phyloP scores from a whole-genome alignment of 1,140 invertebrate species.

The Epicauta chinensis region DNA sequence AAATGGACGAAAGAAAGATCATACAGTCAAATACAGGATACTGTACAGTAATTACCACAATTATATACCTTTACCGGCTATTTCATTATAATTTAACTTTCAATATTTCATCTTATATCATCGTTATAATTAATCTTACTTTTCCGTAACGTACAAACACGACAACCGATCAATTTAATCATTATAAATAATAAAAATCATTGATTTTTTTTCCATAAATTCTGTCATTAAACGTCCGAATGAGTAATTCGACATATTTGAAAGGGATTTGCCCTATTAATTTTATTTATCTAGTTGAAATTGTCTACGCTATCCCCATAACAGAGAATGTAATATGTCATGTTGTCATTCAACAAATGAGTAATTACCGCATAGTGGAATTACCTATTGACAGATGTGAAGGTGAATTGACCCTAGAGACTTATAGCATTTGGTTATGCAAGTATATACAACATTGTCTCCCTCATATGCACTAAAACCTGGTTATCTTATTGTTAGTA shows the following conservation, averaged over 20 bases:
- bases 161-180: no score
- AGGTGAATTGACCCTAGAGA: slow-evolving; percentile 25
- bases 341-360: slow-evolving; percentile 34
- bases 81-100: no score
- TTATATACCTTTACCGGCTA: neutral
- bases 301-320: slow-evolving; percentile 24
- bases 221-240: no score
- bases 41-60: slow-evolving; percentile 11
- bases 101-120: no score
- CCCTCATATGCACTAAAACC: no score
- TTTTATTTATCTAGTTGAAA: slow-evolving; percentile 25
- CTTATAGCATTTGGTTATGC: slow-evolving; percentile 18
- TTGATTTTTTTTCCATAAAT: no score
- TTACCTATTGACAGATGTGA: slow-evolving; percentile 35
- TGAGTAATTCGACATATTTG: neutral
- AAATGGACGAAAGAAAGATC: slow-evolving; percentile 19
- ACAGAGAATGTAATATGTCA: slow-evolving; percentile 28
- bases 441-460: neutral
- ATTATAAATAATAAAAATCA: no score
- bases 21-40: slow-evolving; percentile 19
- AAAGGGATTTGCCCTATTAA: slow-evolving; percentile 20
- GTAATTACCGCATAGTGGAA: slow-evolving; percentile 30
- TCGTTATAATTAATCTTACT: no score
- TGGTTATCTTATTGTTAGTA: no score
- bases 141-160: no score